A percentile compares a stretch with the other conserved stretches of the same genome.
Conservation (phyloP, 2,113 vertebrate species). For the Chaenocephalus aceratus region DNA sequence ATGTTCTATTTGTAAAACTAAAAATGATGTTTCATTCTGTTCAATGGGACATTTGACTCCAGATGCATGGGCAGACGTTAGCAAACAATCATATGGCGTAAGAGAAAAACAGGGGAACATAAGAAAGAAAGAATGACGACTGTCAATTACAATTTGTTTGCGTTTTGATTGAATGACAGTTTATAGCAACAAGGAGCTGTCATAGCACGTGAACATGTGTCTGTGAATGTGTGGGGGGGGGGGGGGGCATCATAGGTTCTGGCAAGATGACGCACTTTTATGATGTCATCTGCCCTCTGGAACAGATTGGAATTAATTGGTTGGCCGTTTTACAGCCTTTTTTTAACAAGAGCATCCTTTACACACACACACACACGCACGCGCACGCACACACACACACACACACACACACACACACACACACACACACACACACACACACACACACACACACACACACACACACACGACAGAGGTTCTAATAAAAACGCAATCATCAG, state of each 20-base stretch:
- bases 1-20: background rate
- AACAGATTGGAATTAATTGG: constrained; percentile 78
- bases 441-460: constrained; percentile 40
- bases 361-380: background rate
- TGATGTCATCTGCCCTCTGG: constrained; percentile 67
- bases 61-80: background rate
- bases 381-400: background rate
- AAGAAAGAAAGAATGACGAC: constrained; percentile 10
- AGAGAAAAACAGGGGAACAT: background rate
- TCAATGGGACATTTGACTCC: background rate
- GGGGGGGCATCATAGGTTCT: background rate
- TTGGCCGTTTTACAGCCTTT: constrained; percentile 61
- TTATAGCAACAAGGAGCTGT: background rate
- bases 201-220: background rate
- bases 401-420: constrained; percentile 28
- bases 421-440: constrained; percentile 45
- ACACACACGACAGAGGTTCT: background rate
- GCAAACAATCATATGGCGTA: background rate
- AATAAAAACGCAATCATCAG: constrained; percentile 56
- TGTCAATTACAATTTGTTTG: constrained; percentile 19
- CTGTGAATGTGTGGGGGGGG: background rate
- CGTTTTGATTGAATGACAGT: constrained; percentile 8
- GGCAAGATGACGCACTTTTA: constrained; percentile 63
- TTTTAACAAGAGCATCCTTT: constrained; percentile 69
- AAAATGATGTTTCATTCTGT: background rate